Conservation (phyloP, 2,888 invertebrate species). For the Oxystoma pomonae region DNA sequence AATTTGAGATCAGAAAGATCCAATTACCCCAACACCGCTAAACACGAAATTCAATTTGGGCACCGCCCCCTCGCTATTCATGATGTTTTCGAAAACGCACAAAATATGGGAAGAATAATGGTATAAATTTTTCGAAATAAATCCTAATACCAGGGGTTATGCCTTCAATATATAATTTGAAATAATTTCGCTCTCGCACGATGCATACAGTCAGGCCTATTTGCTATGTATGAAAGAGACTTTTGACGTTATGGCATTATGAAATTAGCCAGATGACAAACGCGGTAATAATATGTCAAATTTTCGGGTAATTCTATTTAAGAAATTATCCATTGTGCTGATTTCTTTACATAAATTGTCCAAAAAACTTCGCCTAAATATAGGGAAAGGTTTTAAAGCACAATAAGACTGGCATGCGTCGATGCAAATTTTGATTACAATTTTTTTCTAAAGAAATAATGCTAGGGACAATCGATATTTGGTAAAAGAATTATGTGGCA, state of each 20-base stretch:
- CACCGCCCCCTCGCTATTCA: constrained; percentile 44
- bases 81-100: constrained; percentile 2
- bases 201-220: not conserved
- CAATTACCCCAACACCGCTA: constrained; percentile 22
- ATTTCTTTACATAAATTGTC: not conserved
- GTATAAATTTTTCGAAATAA: constrained; percentile 14
- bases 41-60: constrained; percentile 36
- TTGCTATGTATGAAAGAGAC: not conserved
- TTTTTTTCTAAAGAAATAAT: too few species aligned
- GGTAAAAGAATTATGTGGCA: too few species aligned
- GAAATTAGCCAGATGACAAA: not conserved
- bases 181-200: constrained; percentile 2
- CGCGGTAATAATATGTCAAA: not conserved
- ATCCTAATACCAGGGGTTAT: constrained; percentile 17
- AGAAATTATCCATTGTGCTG: not conserved
- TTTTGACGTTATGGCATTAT: not conserved
- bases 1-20: constrained; percentile 23
- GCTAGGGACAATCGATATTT: too few species aligned
- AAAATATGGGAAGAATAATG: constrained; percentile 1
- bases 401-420: too few species aligned
- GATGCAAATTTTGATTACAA: too few species aligned
- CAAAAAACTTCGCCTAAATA: too few species aligned
- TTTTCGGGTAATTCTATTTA: not conserved
- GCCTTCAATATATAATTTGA: not conserved
- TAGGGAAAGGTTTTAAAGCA: too few species aligned